Evolutionary conservation across 2,888 invertebrate species (phyloP), one percentile per base, ranked within the genome.

Genomic region (Phyto melanocephala): DNA sequence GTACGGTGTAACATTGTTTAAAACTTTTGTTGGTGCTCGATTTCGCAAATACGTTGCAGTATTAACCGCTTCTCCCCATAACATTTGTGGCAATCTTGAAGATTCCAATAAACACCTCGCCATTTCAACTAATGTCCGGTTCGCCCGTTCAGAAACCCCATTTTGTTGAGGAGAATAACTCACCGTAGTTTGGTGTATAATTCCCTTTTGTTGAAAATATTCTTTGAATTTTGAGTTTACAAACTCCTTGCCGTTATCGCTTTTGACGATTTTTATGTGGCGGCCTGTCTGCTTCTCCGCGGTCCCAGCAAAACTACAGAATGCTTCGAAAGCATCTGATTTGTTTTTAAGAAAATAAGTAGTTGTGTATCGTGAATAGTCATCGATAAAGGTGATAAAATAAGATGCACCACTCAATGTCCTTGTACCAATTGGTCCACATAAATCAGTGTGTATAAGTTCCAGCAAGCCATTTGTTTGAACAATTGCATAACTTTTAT

Each of bases 21-120:
- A 24, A 6, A 71, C 60, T 42, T 81, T 81, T n/a, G 70, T 76
- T 6, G 81, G 76, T 11, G 45, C 56, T 11, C 76, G 37, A 63
- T 76, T 81, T n/a, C 81, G 24, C 11, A 80, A 62, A 20, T 70
- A 74, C 3, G 42, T 56, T 35, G 72, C 67, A 47, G 71, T 62
- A 37, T 70, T 80, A 13, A 80, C 4, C 2, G 74, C 80, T 63
- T 80, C 74, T 5, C 67, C 63, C 79, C 68, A 80, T 13, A 78
- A 45, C 50, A 28, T 20, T 42, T 78, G 78, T 40, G 60, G 60
- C 24, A 71, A 50, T 4, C 58, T 42, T 11, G 74, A 74, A 11
- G 54, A 11, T 20, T 74, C 35, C 42, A 80, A 2, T 24, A 74
- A 67, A 62, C 80, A 80, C n/a, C 80, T 58, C 8, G 17, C 67